These are phyloP conservation scores for Felis catus DNA, from an alignment of 2,113 vertebrate species.

Conservation along the genomic window DNA sequence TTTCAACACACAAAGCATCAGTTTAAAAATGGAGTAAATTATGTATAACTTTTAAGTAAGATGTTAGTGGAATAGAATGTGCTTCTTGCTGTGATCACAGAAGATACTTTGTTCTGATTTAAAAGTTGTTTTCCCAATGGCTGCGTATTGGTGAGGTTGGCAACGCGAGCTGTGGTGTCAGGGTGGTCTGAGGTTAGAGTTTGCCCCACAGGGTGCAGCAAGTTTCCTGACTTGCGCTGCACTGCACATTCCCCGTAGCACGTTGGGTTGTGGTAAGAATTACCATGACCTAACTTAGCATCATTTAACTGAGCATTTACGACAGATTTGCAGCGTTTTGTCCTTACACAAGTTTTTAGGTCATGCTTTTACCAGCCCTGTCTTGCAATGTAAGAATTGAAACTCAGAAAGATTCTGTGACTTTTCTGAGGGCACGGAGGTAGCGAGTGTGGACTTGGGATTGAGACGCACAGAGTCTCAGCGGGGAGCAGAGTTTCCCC, in stretches of 20 bases:
- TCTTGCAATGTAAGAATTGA: neutral
- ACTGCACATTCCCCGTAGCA: fast-evolving
- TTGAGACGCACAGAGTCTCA: neutral
- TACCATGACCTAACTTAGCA: neutral
- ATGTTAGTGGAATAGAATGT: neutral
- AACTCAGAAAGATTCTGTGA: neutral
- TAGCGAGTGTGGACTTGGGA: neutral
- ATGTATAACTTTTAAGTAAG: neutral
- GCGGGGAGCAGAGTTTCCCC: neutral
- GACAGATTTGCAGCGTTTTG: neutral
- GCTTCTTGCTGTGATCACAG: neutral
- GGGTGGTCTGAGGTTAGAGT: neutral
- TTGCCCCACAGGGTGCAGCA: neutral
- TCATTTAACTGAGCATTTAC: neutral
- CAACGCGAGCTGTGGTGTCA: neutral
- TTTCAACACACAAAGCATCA: neutral
- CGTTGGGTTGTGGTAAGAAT: neutral
- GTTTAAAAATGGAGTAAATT: neutral
- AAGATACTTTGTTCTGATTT: neutral
- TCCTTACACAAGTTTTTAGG: neutral
- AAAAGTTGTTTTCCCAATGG: neutral
- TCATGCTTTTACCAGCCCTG: neutral
- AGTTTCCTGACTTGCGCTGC: neutral
- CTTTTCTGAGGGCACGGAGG: neutral
- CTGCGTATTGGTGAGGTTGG: neutral